Evolutionary conservation across 2,888 invertebrate species (phyloP).

Genomic region (Trachelus stipa): DNA sequence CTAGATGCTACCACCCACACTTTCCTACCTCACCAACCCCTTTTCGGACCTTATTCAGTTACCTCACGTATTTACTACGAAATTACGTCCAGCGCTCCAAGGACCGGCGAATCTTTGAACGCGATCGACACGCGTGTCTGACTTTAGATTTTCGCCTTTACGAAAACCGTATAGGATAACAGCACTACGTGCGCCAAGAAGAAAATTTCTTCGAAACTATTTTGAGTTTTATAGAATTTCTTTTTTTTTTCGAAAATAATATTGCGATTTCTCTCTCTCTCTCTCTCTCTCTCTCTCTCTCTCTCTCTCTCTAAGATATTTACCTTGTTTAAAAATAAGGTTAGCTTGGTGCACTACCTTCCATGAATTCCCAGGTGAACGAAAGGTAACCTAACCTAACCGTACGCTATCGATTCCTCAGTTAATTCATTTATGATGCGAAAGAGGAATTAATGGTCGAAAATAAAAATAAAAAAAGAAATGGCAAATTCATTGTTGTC

Average conservation of each 20-base stretch:
- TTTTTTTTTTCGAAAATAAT: background rate
- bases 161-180: background rate
- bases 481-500: conserved; percentile 44
- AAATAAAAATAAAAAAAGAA: conserved; percentile 45
- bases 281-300: no score
- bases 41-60: background rate
- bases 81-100: background rate
- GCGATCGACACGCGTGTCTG: background rate
- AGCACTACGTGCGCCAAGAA: background rate
- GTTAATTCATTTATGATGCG: conserved; percentile 5
- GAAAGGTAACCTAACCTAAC: background rate
- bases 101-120: background rate
- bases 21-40: background rate
- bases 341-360: background rate
- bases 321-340: background rate
- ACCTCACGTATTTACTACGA: background rate
- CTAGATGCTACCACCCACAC: background rate
- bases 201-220: background rate
- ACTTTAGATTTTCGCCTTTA: background rate
- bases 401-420: background rate
- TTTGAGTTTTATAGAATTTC: background rate
- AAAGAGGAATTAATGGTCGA: conserved; percentile 38
- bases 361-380: background rate
- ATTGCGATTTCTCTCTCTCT: background rate
- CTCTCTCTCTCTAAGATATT: background rate